These are phyloP conservation scores for Ichneumoninae sp. DNA, from an alignment of 2,888 invertebrate genomes.

Conservation along the genomic window DNA sequence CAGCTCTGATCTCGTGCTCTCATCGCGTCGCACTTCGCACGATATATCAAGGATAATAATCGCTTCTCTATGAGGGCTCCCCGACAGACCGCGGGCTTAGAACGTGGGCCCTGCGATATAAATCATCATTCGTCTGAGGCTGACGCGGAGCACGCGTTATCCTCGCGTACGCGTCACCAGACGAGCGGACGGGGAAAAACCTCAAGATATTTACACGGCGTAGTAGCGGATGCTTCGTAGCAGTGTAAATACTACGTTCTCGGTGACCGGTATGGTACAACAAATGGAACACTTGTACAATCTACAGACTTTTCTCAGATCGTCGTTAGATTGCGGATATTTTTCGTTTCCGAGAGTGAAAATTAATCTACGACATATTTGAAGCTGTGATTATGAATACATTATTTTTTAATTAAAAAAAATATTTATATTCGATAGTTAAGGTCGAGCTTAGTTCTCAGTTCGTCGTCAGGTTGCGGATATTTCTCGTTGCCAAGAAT, in stretches of 20 bases:
- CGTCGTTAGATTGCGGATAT: not conserved
- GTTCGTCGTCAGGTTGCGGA: not conserved
- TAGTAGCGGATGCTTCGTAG: not conserved
- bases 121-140: slow-evolving; percentile 9
- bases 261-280: not conserved
- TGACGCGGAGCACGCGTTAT: slow-evolving; percentile 24
- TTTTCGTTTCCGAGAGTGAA: slow-evolving; percentile 19
- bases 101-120: not conserved
- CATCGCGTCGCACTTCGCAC: slow-evolving; percentile 11
- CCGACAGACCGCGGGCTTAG: not conserved
- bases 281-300: not conserved
- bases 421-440: not conserved
- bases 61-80: slow-evolving; percentile 18
- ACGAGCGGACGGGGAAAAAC: slow-evolving; percentile 1
- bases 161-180: not conserved
- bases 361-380: not conserved
- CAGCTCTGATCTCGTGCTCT: slow-evolving; percentile 5
- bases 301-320: not conserved
- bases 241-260: slow-evolving; percentile 13
- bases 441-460: not conserved
- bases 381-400: not conserved
- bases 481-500: slow-evolving; percentile 18
- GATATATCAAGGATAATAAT: slow-evolving; percentile 26
- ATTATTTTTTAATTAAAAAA: not conserved
- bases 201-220: not conserved